Evolutionary conservation across 23 tunicate genomes (phyloP).

Genomic region (Halocynthia roretzi): DNA sequence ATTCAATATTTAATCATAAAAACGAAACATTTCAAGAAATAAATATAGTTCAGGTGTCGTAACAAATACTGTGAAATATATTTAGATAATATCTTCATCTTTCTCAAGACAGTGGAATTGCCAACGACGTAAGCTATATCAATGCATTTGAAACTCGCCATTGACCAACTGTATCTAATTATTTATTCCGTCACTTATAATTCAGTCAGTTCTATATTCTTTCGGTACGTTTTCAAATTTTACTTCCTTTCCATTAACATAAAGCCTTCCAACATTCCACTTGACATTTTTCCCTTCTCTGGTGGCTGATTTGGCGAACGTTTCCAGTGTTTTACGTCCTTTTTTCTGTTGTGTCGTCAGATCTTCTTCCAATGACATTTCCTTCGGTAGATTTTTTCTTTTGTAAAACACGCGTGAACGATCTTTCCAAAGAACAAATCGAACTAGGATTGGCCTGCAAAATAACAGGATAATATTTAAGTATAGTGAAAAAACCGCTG

Average conservation of each 20-base stretch:
- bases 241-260: slow-evolving; percentile 62
- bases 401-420: slow-evolving; percentile 41
- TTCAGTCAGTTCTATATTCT: too few relatives aligned
- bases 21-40: too few relatives aligned
- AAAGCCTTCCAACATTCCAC: slow-evolving; percentile 60
- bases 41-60: too few relatives aligned
- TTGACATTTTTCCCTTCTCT: slow-evolving; percentile 45
- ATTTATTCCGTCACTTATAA: too few relatives aligned
- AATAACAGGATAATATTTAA: neutral
- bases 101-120: too few relatives aligned
- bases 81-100: too few relatives aligned
- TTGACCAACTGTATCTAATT: too few relatives aligned
- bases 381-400: slow-evolving; percentile 39
- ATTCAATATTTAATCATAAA: too few relatives aligned
- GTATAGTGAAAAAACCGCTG: neutral
- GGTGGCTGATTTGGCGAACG: slow-evolving; percentile 40
- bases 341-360: slow-evolving; percentile 42
- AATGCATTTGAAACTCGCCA: too few relatives aligned
- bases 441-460: slow-evolving; percentile 54
- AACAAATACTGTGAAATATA: too few relatives aligned
- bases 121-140: too few relatives aligned
- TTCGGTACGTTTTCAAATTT: slow-evolving; percentile 10
- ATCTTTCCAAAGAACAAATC: slow-evolving; percentile 68
- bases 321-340: slow-evolving; percentile 19
- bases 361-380: slow-evolving; percentile 54